Conservation (phyloP, 30 jellyfish, hydroid and myxozoan genomes). For the Pseudorhiza aurosa region DNA sequence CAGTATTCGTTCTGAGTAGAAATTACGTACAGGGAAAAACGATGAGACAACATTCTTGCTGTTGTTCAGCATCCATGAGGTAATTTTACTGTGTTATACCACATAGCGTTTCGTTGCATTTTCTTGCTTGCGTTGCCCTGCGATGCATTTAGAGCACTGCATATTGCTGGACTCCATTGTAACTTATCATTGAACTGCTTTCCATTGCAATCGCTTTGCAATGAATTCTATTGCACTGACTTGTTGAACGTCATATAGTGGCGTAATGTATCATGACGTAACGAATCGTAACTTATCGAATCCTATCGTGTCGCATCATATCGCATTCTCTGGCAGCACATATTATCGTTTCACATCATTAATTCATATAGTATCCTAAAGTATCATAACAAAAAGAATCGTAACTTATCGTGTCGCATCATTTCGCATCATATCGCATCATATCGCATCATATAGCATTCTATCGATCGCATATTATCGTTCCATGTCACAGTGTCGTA, state of each 20-base stretch:
- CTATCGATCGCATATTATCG: not conserved
- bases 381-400: not conserved
- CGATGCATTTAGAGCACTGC: too few relatives aligned
- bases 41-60: too few relatives aligned
- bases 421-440: not conserved
- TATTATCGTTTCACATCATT: not conserved
- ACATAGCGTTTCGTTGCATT: too few relatives aligned
- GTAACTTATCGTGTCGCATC: not conserved
- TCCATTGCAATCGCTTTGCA: too few relatives aligned
- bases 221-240: not conserved
- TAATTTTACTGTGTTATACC: too few relatives aligned
- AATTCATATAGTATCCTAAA: not conserved
- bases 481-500: not conserved
- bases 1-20: too few relatives aligned
- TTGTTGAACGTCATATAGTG: not conserved
- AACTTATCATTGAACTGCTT: too few relatives aligned
- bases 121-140: too few relatives aligned
- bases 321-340: not conserved
- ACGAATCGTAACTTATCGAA: not conserved
- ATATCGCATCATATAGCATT: not conserved
- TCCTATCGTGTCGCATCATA: not conserved
- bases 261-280: not conserved
- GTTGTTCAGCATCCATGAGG: too few relatives aligned
- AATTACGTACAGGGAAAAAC: too few relatives aligned
- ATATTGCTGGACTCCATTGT: too few relatives aligned